Conservation (phyloP, 2,888 invertebrate genomes). For the Drosophila anceps region DNA sequence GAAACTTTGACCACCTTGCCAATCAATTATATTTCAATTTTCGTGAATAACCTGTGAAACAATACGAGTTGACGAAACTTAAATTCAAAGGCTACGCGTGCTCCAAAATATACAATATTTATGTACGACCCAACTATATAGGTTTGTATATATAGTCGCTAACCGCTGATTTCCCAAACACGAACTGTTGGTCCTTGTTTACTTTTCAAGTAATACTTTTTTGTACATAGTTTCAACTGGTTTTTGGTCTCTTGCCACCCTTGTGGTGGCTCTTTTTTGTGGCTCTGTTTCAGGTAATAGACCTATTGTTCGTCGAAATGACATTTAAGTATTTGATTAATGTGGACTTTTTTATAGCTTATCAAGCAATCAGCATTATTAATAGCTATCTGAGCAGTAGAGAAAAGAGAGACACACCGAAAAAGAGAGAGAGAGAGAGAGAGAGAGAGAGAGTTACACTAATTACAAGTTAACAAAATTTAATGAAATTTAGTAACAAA, state of each 20-base stretch:
- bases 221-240: background rate
- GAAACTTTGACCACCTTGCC: constrained; percentile 56
- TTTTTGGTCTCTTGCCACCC: background rate
- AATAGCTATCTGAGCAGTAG: background rate
- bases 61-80: constrained; percentile 20
- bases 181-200: constrained; percentile 3
- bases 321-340: background rate
- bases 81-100: constrained; percentile 7
- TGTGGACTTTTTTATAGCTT: background rate
- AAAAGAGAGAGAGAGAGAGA: too few relatives aligned
- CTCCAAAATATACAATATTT: background rate
- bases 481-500: too few relatives aligned
- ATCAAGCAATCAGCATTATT: background rate
- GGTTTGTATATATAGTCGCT: constrained; percentile 35
- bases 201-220: background rate
- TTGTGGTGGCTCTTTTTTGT: too few relatives aligned
- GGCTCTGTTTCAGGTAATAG: background rate
- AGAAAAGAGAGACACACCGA: background rate
- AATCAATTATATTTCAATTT: constrained; percentile 81
- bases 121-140: constrained; percentile 18
- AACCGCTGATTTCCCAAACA: constrained; percentile 64
- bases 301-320: background rate
- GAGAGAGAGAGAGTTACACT: too few relatives aligned
- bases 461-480: background rate
- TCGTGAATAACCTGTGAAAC: constrained; percentile 52